Evolutionary conservation across 2,113 vertebrate genomes (phyloP).

Genomic region (Aspidoscelis tigris): DNA sequence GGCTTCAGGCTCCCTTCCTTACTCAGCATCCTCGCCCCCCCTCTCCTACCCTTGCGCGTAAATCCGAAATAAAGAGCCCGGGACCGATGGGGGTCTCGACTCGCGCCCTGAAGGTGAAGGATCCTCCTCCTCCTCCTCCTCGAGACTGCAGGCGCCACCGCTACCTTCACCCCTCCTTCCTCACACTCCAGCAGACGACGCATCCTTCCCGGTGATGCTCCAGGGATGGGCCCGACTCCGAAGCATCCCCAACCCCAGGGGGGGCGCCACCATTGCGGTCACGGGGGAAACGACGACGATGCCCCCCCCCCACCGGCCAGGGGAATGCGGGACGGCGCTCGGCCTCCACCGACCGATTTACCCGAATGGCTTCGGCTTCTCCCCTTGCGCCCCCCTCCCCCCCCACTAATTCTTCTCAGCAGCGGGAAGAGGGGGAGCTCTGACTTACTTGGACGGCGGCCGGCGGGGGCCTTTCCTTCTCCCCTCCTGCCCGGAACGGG

Average conservation of each 20-base stretch:
- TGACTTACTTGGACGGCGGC: constrained; percentile 68
- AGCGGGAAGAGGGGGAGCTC: constrained; percentile 20
- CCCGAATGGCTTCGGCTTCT: too few relatives aligned
- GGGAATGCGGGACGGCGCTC: not conserved
- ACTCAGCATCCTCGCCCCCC: constrained; percentile 29
- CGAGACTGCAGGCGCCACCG: not conserved
- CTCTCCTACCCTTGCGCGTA: not conserved
- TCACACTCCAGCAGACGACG: not conserved
- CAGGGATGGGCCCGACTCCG: not conserved
- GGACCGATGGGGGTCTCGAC: not conserved
- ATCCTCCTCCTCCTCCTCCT: not conserved
- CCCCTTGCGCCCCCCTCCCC: not conserved
- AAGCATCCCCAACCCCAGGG: not conserved
- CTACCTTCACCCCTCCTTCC: constrained; percentile 35
- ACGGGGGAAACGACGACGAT: not conserved
- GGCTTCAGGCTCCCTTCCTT: not conserved
- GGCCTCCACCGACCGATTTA: not conserved
- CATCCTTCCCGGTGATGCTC: not conserved
- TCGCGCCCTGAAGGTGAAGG: constrained; percentile 6
- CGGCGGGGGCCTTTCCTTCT: constrained; percentile 1
- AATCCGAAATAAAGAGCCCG: not conserved
- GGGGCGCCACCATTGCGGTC: not conserved
- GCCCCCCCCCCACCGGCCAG: not conserved
- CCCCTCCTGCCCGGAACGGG: constrained; percentile 17
- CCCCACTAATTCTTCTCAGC: not conserved